Evolutionary conservation across 2,888 invertebrate species (phyloP).

Genomic region (Cryptocephalus primarius): DNA sequence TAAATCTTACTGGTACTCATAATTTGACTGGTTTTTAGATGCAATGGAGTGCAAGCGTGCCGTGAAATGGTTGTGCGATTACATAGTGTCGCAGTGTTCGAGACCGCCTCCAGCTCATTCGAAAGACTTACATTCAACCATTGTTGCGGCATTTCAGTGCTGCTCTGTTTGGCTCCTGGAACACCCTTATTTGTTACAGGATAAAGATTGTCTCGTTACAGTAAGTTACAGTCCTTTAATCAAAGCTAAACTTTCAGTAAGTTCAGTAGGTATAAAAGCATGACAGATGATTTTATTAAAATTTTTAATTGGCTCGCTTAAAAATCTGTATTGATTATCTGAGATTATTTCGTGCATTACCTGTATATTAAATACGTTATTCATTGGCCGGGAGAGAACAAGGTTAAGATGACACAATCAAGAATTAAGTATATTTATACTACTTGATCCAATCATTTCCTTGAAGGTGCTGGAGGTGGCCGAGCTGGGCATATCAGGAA

Average conservation of each 20-base stretch:
- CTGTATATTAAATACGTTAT: no score
- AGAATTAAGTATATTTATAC: no score
- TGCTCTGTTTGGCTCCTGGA: conserved; percentile 86
- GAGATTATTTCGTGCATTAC: no score
- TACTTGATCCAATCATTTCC: not conserved
- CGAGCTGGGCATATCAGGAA: conserved; percentile 93
- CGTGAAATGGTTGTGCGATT: conserved; percentile 97
- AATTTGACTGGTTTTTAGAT: conserved; percentile 41
- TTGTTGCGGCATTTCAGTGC: conserved; percentile 86
- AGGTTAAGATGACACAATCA: no score
- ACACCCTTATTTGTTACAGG: conserved; percentile 80
- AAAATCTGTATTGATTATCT: not conserved
- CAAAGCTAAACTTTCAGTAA: not conserved
- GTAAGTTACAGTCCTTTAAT: conserved; percentile 37
- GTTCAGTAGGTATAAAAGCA: no score
- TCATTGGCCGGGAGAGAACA: no score
- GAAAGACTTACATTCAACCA: conserved; percentile 88
- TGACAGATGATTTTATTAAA: no score
- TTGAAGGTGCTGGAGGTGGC: conserved; percentile 70
- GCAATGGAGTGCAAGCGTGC: conserved; percentile 82
- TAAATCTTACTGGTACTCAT: no score
- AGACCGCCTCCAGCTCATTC: conserved; percentile 90
- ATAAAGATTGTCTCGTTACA: conserved; percentile 84
- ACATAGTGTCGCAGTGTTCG: conserved; percentile 90
- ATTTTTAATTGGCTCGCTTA: not conserved